Percentiles rank a stretch among this genome's conserved stretches.
These are phyloP conservation scores for Orthosia gracilis DNA, from an alignment of 2,888 invertebrate genomes.

Conservation along the genomic window DNA sequence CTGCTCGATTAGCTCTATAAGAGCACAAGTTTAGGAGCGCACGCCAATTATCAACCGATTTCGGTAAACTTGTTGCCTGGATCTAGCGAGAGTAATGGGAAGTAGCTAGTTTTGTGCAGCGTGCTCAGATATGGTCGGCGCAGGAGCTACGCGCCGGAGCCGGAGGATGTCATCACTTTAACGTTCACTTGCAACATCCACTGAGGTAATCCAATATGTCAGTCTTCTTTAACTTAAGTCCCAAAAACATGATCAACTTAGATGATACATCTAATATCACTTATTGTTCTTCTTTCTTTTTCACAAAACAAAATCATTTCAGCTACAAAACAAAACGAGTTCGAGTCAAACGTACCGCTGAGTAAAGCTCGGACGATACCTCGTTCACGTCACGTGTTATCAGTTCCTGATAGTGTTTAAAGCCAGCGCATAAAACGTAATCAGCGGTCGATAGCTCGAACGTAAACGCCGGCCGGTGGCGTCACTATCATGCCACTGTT, in stretches of 20 bases:
- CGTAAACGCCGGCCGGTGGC: conserved; percentile 26
- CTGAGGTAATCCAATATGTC: too few species aligned
- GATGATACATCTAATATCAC: too few species aligned
- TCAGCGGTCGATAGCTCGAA: conserved; percentile 38
- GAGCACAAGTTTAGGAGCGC: neutral
- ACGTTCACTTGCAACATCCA: neutral
- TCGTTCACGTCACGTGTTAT: conserved; percentile 27
- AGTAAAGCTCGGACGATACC: neutral
- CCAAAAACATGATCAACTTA: too few species aligned
- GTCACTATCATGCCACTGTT: conserved; percentile 12
- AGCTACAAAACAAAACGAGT: neutral
- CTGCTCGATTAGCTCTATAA: too few species aligned
- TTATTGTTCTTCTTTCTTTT: too few species aligned
- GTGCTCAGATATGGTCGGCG: too few species aligned
- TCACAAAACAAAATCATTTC: neutral
- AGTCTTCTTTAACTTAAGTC: too few species aligned
- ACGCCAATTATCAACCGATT: too few species aligned
- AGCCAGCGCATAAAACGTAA: conserved; percentile 34
- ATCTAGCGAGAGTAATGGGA: neutral
- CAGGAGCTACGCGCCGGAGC: neutral
- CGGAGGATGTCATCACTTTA: neutral
- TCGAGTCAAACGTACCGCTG: neutral
- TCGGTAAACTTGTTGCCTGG: neutral
- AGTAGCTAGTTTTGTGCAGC: neutral
- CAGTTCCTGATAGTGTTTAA: conserved; percentile 39